Conservation (phyloP, 2,888 invertebrate species). For the Thyatira batis region DNA sequence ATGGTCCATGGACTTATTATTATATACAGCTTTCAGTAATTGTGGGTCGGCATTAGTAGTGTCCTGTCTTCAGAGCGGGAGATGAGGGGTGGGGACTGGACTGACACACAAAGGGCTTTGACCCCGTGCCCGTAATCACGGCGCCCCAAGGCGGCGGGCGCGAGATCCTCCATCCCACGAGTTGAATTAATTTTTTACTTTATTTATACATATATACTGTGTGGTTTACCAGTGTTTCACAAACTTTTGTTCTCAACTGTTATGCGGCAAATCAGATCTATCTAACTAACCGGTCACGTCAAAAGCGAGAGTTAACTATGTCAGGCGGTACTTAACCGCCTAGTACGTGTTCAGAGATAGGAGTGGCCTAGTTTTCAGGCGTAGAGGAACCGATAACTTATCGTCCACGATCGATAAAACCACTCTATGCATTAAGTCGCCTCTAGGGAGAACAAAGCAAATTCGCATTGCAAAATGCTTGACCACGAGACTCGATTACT, state of each 20-base stretch:
- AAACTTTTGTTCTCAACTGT: conserved; percentile 17
- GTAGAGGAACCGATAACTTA: conserved; percentile 60
- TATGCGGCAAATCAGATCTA: conserved; percentile 25
- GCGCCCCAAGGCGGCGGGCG: conserved; percentile 25
- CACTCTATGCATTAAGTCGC: conserved; percentile 46
- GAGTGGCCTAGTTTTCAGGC: conserved; percentile 66
- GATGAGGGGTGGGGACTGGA: conserved; percentile 20
- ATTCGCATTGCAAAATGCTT: conserved; percentile 24
- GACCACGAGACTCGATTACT: conserved; percentile 22
- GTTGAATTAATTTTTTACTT: conserved; percentile 14
- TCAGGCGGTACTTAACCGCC: conserved; percentile 41
- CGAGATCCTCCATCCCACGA: conserved; percentile 10
- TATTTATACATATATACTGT: conserved; percentile 15
- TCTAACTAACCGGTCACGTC: conserved; percentile 38
- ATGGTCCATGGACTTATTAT: conserved; percentile 19
- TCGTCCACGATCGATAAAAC: conserved; percentile 69
- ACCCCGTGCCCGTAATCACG: conserved; percentile 61
- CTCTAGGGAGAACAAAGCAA: conserved; percentile 22
- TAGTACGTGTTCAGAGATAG: conserved; percentile 53
- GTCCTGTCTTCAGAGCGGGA: conserved; percentile 32
- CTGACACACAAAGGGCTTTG: conserved; percentile 47
- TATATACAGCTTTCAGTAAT: conserved; percentile 22
- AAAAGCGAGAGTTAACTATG: conserved; percentile 54
- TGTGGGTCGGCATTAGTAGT: conserved; percentile 30
- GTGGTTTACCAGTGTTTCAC: conserved; percentile 7